Base-by-base conservation (phyloP, 2,797 vertebrate species). In the Gallinago nigripennis region DNA sequence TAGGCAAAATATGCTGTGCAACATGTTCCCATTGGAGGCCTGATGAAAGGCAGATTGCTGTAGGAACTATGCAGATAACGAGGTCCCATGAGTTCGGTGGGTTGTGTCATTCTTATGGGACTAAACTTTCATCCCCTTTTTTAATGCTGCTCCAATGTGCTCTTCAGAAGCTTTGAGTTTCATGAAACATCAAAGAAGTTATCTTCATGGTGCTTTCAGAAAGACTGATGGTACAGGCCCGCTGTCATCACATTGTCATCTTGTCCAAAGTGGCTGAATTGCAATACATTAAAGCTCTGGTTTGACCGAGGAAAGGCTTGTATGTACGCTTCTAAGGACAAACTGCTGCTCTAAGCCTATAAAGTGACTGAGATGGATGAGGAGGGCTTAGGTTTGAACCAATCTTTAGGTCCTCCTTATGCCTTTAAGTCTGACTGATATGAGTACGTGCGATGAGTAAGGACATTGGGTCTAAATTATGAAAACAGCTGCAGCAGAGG, bases 361-460 rank as follows among this genome's bases (percentile, higher is more conserved):
- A 92, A 96, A 95, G 86, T 83, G 76, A 94, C 89, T 63, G 53
- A 96, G 94, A 92, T 35, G 45, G 79, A 96, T 96, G 95, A 90
- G 41, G 13, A 89, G 37, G 69, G 72, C 82, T 96, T 94, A 96
- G 58, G 23, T 75, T 86, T 86, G 87, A 88, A 56, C 50, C 70
- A 69, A 14, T 65, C 69, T 79, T 63, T 70, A 61, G 72, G 72
- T 78, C 39, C 31, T 94, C 30, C 65, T 92, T 73, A 51, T 66
- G 91, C 53, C 65, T 92, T 75, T 83, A 58, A 90, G n/a, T 70
- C 94, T 88, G 79, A 41, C n/a, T 81, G 84, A 70, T 92, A 86
- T 1, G 8, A 46, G 63, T 83, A 51, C 0, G 5, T 72, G 82
- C 82, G 66, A 5, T 4, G 82, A 78, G 12, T 54, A 60, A 71